These are phyloP conservation scores for Teleiodes luculella DNA, from an alignment of 2,888 invertebrate genomes.

Conservation along the genomic window DNA sequence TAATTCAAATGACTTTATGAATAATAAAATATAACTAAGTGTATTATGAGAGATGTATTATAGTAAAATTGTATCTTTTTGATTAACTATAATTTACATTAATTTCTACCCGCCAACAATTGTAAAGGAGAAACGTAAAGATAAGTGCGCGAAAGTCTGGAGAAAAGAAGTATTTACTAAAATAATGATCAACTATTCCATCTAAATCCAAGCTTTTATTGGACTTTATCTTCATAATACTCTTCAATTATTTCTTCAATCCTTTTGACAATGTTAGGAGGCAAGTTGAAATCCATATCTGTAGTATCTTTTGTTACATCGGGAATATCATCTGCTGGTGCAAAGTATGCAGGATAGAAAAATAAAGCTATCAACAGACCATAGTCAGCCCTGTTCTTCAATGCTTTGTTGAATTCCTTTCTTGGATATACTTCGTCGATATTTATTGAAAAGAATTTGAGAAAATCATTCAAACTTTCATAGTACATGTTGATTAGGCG, in stretches of 20 bases:
- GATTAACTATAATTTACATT: no score
- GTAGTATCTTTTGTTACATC: slow-evolving; percentile 30
- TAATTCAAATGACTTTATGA: no score
- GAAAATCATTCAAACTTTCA: slow-evolving; percentile 32
- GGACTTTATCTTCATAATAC: slow-evolving; percentile 16
- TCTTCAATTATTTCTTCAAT: slow-evolving; percentile 39
- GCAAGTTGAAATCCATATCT: slow-evolving; percentile 28
- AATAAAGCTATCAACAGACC: slow-evolving; percentile 37
- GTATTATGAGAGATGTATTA: no score
- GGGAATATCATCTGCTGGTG: slow-evolving; percentile 34
- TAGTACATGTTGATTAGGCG: slow-evolving; percentile 43
- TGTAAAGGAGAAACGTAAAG: no score
- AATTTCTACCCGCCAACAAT: no score
- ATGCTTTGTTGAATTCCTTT: slow-evolving; percentile 39
- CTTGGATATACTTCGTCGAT: slow-evolving; percentile 37
- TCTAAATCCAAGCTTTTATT: no score
- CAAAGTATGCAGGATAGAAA: slow-evolving; percentile 40
- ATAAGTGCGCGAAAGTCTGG: no score
- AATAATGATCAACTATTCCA: no score
- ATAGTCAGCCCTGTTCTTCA: slow-evolving; percentile 37
- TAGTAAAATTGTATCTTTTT: no score
- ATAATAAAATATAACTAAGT: no score
- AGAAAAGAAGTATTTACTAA: no score
- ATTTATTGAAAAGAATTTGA: slow-evolving; percentile 39
- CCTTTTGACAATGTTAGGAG: slow-evolving; percentile 31